Percentiles rank a stretch among this genome's conserved stretches.
Conservation (phyloP, 2,113 vertebrate species). For the Spilogale gracilis region DNA sequence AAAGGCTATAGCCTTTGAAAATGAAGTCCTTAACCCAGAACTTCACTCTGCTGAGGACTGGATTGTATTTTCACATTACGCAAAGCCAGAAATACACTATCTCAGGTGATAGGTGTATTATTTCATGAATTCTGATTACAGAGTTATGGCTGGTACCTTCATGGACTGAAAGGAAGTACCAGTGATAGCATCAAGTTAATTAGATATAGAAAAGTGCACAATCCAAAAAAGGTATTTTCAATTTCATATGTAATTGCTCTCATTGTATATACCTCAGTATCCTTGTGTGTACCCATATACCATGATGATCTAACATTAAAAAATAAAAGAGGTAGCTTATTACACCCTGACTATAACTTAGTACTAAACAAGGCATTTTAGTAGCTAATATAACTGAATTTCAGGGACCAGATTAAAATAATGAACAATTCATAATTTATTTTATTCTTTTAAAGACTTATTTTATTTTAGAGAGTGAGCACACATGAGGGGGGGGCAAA, state of each 20-base stretch:
- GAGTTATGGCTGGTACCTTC: not conserved
- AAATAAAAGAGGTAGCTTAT: not conserved
- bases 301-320: not conserved
- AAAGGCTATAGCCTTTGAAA: not conserved
- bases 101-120: not conserved
- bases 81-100: not conserved
- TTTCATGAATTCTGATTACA: not conserved
- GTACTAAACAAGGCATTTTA: not conserved
- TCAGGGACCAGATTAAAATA: slow-evolving; percentile 2
- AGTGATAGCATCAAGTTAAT: not conserved
- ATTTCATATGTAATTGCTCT: not conserved
- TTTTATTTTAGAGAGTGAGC: not conserved
- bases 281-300: not conserved
- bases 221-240: not conserved
- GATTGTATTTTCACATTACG: not conserved
- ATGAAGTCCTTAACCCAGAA: not conserved
- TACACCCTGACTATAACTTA: not conserved
- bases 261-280: not conserved
- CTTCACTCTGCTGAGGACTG: not conserved
- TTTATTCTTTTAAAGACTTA: not conserved
- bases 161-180: not conserved
- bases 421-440: not conserved
- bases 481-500: not conserved
- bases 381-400: not conserved
- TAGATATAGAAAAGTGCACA: not conserved